Conservation (phyloP, 2,113 vertebrate species). For the Oryzias javanicus region DNA sequence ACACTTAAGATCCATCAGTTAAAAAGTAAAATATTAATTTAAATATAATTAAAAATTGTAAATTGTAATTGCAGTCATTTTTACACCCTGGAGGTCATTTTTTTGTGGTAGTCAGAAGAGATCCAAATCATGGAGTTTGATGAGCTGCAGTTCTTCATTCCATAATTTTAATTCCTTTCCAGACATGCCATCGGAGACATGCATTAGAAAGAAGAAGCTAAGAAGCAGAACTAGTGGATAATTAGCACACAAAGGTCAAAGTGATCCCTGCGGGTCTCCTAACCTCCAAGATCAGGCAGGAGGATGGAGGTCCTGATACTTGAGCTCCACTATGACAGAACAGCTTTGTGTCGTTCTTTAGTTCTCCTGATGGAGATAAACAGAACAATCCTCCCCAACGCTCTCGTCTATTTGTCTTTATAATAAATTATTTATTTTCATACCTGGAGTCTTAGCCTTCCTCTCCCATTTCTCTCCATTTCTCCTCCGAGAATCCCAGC, state of each 20-base stretch:
- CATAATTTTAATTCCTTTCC: too few species aligned
- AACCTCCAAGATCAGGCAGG: not conserved
- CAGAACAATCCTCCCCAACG: not conserved
- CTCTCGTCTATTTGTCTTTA: slow-evolving; percentile 15
- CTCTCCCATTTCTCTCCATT: slow-evolving; percentile 15
- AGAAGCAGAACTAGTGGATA: not conserved
- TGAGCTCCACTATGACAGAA: not conserved
- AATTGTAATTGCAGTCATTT: too few species aligned
- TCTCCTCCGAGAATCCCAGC: slow-evolving; percentile 4
- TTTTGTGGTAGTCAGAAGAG: too few species aligned
- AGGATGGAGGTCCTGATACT: not conserved
- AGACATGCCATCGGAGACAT: too few species aligned
- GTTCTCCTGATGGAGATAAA: not conserved
- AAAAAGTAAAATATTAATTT: too few species aligned
- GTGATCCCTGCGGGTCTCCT: not conserved
- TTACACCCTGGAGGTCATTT: too few species aligned
- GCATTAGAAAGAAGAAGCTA: too few species aligned
- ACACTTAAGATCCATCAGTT: too few species aligned
- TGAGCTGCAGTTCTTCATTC: too few species aligned
- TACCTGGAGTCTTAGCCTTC: not conserved
- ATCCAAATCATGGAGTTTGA: too few species aligned
- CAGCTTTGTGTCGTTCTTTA: not conserved
- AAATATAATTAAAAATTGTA: too few species aligned
- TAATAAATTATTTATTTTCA: slow-evolving; percentile 1
- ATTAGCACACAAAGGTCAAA: not conserved